phyloP scores from a whole-genome alignment of 2,113 vertebrate genomes.

The Bubalus kerabau region DNA sequence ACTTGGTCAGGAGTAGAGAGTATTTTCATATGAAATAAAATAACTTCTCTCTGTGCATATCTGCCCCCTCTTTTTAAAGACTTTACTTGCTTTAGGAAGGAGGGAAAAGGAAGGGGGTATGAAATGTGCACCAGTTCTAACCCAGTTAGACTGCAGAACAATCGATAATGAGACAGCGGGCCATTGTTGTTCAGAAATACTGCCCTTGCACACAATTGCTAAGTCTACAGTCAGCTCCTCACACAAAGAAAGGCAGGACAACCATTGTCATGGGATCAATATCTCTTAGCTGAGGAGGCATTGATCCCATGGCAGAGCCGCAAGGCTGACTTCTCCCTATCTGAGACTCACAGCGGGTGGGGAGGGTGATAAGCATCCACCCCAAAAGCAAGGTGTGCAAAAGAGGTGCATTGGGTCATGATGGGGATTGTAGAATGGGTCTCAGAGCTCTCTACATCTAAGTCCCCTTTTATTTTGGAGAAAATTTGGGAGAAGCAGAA shows the following conservation, averaged over 20 bases:
- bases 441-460: background rate
- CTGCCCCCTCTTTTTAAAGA: background rate
- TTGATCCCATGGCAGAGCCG: background rate
- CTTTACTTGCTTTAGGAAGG: background rate
- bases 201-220: background rate
- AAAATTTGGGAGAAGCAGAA: background rate
- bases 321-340: background rate
- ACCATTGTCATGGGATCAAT: background rate
- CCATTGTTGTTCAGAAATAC: constrained; percentile 27
- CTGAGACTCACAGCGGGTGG: background rate
- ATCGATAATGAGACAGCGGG: background rate
- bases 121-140: background rate
- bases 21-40: background rate
- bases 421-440: accelerated
- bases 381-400: background rate
- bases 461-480: background rate
- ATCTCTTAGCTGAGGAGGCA: background rate
- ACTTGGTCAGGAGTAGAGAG: background rate
- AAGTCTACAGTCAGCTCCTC: background rate
- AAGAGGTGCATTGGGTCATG: background rate
- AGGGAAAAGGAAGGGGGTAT: background rate
- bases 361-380: background rate
- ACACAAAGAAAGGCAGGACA: background rate
- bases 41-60: background rate
- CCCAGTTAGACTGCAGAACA: constrained; percentile 3